Base-by-base conservation (phyloP, 2,888 invertebrate species). In the Mesorhabditis belari region DNA sequence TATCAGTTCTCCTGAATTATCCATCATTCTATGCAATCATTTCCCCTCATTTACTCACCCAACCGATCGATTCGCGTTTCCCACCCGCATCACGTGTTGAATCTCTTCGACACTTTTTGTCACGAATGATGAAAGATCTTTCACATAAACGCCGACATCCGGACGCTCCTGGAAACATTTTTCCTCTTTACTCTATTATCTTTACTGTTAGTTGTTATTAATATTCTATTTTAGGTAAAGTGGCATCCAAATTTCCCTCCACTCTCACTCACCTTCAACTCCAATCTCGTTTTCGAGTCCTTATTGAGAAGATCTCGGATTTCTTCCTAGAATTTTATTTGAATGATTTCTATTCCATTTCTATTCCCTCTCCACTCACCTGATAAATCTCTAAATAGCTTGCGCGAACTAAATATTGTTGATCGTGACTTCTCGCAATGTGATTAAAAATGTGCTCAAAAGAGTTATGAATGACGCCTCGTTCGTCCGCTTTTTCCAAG, bases 391-490 rank as follows among this genome's bases (percentile, higher is more conserved):
- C 96, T 64, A 99, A 86, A 83, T 96, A 99, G 60, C 94, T 92
- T 54, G 94, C 92, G 75, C 92, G 87, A 17, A 98, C 94, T 68
- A 99, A 86, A 82, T 93, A 98, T 80, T 95, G 93, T 82, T 91
- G 89, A 81, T 95, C 92, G 17, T 65, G 62, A 6, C 67, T 68
- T 26, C 65, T 63, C 69, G 88, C 87, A 74, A 99, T 96, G 83
- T 95, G 92, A 70, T 88, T 87, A 87, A 96, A 99, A 66, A 98
- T 92, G 83, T 98, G 96, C 70, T 92, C 89, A 85, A 99, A 98
- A 60, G 95, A 91, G 69, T 93, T 88, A 3, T 95, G 95, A 77
- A 96, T 93, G 69, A 95, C 88, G 60, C 95, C 95, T 79, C 88
- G 86, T 51, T 85, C 77, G n/a, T 88, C 88, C n/a, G 86, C 83